phyloP scores from a whole-genome alignment of 2,113 vertebrate species.

The Oxygymnocypris stewartii region DNA sequence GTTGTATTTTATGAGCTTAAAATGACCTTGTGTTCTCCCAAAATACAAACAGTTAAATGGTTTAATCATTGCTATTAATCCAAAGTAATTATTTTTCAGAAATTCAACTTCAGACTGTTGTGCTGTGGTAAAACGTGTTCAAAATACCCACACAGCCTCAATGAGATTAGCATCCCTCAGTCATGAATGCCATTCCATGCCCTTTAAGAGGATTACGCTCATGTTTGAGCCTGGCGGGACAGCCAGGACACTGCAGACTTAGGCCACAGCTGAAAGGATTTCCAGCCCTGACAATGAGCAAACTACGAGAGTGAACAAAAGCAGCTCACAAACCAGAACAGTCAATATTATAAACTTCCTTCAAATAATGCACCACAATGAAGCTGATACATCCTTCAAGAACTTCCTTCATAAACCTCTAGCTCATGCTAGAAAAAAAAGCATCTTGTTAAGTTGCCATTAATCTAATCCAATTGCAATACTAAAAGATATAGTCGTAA shows the following conservation, averaged over 20 bases:
- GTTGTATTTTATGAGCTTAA: background rate
- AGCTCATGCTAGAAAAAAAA: background rate
- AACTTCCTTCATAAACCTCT: background rate
- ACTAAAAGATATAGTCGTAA: background rate
- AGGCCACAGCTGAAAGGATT: constrained; percentile 40
- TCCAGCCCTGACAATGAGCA: background rate
- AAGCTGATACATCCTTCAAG: too few species aligned
- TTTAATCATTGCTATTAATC: background rate
- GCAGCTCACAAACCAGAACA: background rate
- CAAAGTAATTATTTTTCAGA: background rate
- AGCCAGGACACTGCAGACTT: constrained; percentile 23
- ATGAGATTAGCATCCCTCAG: background rate
- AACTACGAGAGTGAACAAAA: background rate
- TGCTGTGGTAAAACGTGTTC: background rate
- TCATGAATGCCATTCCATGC: background rate
- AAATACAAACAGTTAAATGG: background rate
- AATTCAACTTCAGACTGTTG: background rate
- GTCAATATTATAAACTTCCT: background rate
- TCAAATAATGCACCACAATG: background rate
- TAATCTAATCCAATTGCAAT: background rate
- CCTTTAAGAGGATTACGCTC: constrained; percentile 40
- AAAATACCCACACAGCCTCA: background rate
- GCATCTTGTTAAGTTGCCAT: background rate
- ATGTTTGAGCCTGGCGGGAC: background rate
- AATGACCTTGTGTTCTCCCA: background rate